A percentile compares a stretch with the other conserved stretches of the same genome.
These are phyloP conservation scores for Lordiphosa fenestrarum DNA, from an alignment of 2,888 invertebrate genomes.

Conservation along the genomic window DNA sequence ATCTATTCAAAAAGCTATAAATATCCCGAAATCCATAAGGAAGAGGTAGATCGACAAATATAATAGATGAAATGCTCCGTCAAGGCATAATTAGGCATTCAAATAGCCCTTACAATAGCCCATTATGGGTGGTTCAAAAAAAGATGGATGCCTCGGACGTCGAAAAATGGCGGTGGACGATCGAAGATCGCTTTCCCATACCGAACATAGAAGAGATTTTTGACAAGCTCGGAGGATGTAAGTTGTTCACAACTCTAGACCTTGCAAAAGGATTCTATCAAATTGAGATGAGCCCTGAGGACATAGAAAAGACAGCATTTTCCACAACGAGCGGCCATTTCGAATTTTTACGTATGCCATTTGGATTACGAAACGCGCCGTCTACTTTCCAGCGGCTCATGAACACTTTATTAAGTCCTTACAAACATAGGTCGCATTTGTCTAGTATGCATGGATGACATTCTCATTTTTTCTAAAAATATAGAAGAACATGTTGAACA, in stretches of 20 bases:
- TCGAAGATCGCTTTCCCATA: not conserved
- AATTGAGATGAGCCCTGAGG: not conserved
- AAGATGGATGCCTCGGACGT: not conserved
- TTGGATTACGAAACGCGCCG: not conserved
- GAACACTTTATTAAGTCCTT: not conserved
- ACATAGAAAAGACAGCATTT: not conserved
- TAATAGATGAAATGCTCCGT: conserved; percentile 4
- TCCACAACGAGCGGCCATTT: not conserved
- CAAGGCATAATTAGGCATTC: conserved; percentile 3
- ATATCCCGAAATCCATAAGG: conserved; percentile 11
- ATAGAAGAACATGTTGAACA: no score
- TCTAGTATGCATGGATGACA: not conserved
- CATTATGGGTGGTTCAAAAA: not conserved
- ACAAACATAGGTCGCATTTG: not conserved
- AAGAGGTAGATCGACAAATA: conserved; percentile 1
- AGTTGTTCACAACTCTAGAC: not conserved
- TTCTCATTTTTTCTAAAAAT: no score
- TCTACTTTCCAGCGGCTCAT: not conserved
- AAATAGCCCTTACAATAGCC: not conserved
- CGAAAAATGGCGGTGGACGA: not conserved
- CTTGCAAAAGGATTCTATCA: not conserved
- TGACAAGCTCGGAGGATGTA: not conserved
- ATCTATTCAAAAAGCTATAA: conserved; percentile 6
- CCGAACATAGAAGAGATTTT: not conserved
- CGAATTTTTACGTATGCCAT: not conserved